These are phyloP conservation scores for Laticauda colubrina DNA, from an alignment of 2,113 vertebrate genomes.

Conservation along the genomic window DNA sequence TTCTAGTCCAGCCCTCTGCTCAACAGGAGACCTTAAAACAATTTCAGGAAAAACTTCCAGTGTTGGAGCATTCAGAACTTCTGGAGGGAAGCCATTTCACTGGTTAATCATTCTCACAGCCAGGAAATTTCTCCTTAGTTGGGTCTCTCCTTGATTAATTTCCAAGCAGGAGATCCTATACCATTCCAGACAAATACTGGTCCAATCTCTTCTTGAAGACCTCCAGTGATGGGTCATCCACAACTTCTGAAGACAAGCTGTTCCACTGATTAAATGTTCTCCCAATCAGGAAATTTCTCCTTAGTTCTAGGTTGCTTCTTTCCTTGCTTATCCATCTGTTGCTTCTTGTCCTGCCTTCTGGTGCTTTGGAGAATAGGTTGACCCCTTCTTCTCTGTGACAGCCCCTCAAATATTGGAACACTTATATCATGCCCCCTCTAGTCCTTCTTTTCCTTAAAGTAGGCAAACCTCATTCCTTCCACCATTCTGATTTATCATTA, in stretches of 20 bases:
- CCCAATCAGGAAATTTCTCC: too few species aligned
- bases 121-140: neutral
- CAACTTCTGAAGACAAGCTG: too few species aligned
- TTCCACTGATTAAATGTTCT: too few species aligned
- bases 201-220: too few species aligned
- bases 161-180: too few species aligned
- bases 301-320: too few species aligned
- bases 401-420: neutral
- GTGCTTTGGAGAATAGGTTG: neutral
- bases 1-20: neutral
- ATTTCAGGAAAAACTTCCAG: neutral
- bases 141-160: neutral
- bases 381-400: neutral
- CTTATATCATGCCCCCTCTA: too few species aligned
- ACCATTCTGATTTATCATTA: neutral
- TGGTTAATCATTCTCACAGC: neutral
- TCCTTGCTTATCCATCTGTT: neutral
- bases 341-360: neutral
- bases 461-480: neutral
- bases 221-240: too few species aligned
- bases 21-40: neutral
- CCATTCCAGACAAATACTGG: too few species aligned
- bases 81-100: fast-evolving
- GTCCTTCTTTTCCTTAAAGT: neutral
- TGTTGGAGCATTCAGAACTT: neutral